A percentile compares a stretch with the other conserved stretches of the same genome.
Conservation (phyloP, 2,113 vertebrate genomes). For the Hypanus sabinus region DNA sequence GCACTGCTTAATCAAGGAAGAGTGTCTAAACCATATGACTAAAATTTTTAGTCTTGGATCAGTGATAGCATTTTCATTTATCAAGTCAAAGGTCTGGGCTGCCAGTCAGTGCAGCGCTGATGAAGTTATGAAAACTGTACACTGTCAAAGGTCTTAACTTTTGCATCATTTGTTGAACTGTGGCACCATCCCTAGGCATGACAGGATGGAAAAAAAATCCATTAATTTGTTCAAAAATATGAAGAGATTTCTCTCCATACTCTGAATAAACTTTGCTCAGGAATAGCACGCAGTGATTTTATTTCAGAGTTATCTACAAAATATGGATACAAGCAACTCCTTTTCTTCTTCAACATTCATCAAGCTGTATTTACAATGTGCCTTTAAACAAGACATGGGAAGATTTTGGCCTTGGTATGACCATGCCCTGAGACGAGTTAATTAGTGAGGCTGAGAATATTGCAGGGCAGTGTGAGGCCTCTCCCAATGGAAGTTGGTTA, state of each 20-base stretch:
- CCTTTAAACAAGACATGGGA: too few relatives aligned
- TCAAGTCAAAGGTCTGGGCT: not conserved
- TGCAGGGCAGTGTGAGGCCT: too few relatives aligned
- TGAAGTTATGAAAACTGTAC: not conserved
- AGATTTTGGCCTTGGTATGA: too few relatives aligned
- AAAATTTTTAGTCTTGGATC: not conserved
- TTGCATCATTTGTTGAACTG: not conserved
- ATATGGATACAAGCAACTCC: not conserved
- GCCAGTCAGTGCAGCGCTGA: not conserved
- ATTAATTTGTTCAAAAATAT: not conserved
- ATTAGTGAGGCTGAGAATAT: too few relatives aligned
- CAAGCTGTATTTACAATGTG: too few relatives aligned
- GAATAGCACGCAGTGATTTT: not conserved
- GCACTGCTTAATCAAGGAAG: not conserved
- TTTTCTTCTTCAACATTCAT: too few relatives aligned
- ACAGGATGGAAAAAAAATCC: not conserved
- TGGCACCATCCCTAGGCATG: not conserved
- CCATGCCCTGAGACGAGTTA: too few relatives aligned
- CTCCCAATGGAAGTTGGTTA: too few relatives aligned
- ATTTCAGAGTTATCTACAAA: not conserved
- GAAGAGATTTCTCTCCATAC: not conserved
- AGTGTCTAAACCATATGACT: not conserved
- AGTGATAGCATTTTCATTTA: not conserved
- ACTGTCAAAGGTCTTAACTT: not conserved
- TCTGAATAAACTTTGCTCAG: not conserved